Evolutionary conservation across 1,140 invertebrate species (phyloP), one percentile per base, ranked within the genome.

Genomic region (Lasioglossum baleicum): DNA sequence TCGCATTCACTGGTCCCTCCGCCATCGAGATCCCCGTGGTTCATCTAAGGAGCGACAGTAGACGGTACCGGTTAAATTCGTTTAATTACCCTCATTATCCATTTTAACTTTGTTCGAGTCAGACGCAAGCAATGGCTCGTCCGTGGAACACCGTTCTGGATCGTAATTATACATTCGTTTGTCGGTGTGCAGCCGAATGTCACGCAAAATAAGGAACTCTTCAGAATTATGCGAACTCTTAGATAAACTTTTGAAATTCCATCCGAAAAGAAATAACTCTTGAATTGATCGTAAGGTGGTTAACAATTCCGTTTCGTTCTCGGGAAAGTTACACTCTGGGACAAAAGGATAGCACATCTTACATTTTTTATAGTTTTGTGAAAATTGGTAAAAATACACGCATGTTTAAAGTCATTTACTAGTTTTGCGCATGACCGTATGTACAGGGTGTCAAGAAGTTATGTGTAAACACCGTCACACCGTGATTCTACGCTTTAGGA

Each of bases 71-170:
- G 64, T 83, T 81, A 81, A 83, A 86, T 83, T 79, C 78, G 64
- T 81, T 87, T 86, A 87, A 87, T 87, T 87, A 86, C 78, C 81
- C 51, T 81, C 79, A 87, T 87, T 86, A 83, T 87, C 75, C 77
- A 60, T 81, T 83, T 72, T 35, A 79, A 63, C 51, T 80, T 87
- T 79, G 78, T 65, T 63, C 70, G 70, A 78, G 75, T 67, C 65
- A 65, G 66, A 81, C 64, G 26, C 61, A 42, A 35, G 20, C 76
- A 61, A 67, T 35, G 64, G 15, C 53, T 35, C 26, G 79, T 44
- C 51, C 72, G 63, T n/a, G 56, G 48, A 63, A 64, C 56, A 61
- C 44, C 58, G 15, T 69, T n/a, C n/a, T 8, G 51, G 17, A n/a
- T 7, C 64, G 44, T 68, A 74, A 74, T 74, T 75, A 72, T 48